These are phyloP conservation scores for Plotosus lineatus DNA, from an alignment of 2,113 vertebrate species.

Conservation along the genomic window DNA sequence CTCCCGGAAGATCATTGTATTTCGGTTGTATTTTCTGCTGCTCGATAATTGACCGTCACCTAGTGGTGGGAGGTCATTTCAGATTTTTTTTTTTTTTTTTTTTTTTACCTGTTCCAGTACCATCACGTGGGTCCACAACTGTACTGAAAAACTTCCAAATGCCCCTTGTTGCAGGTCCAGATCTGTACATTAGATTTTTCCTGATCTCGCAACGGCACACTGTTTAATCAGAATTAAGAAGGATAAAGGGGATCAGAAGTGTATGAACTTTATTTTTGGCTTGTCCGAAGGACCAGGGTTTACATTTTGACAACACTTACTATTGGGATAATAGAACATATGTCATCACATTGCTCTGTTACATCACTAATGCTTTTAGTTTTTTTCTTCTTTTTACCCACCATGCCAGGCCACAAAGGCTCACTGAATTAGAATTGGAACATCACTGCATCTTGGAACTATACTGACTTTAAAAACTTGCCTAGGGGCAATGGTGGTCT, in stretches of 20 bases:
- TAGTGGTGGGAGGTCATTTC: background rate
- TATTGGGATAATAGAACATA: constrained; percentile 17
- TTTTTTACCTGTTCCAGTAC: constrained; percentile 34
- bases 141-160: background rate
- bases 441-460: too few species aligned
- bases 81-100: background rate
- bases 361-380: constrained; percentile 32
- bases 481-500: too few species aligned
- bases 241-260: too few species aligned
- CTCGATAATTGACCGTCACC: background rate
- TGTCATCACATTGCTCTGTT: constrained; percentile 21
- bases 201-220: background rate
- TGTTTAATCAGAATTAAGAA: too few species aligned
- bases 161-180: background rate
- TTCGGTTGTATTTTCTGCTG: background rate
- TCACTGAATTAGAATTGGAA: too few species aligned
- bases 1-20: constrained; percentile 66
- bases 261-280: constrained; percentile 55
- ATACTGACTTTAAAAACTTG: too few species aligned
- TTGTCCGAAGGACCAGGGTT: constrained; percentile 61
- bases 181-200: background rate
- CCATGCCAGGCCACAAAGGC: too few species aligned
- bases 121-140: constrained; percentile 33
- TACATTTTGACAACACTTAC: constrained; percentile 63
- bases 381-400: background rate